phyloP scores from a whole-genome alignment of 2,113 vertebrate genomes.

The Ochotona princeps region DNA sequence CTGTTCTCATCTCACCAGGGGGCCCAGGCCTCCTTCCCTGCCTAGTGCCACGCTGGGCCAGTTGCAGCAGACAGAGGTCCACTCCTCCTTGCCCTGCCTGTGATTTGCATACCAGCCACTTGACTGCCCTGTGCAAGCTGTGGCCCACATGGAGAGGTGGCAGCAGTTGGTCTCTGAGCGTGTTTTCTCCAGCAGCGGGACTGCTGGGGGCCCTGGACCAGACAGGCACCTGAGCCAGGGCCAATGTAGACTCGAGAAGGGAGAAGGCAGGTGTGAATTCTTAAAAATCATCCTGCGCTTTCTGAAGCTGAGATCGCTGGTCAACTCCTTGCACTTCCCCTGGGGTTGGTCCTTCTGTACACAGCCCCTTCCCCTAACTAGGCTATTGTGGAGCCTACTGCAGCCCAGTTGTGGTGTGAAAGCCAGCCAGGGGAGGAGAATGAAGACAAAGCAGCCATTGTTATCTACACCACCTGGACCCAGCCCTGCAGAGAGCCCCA shows the following conservation, averaged over 20 bases:
- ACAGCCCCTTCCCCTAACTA: neutral
- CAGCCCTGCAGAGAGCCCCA: neutral
- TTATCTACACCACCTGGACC: slow-evolving; percentile 8
- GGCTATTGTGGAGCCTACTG: slow-evolving; percentile 30
- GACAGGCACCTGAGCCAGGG: neutral
- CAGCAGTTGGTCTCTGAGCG: neutral
- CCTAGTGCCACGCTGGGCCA: neutral
- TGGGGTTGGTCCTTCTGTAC: neutral
- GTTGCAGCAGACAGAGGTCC: neutral
- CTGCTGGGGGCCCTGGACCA: neutral
- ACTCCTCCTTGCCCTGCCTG: neutral
- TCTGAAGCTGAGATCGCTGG: neutral
- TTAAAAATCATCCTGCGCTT: neutral
- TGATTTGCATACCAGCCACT: no score
- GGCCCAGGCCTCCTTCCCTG: neutral
- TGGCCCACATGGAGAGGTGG: neutral
- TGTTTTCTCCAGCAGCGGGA: neutral
- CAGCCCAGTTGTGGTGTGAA: slow-evolving; percentile 15
- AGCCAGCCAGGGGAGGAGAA: neutral
- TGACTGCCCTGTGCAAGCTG: neutral
- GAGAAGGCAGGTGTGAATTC: neutral
- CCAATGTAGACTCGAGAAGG: neutral
- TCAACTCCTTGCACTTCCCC: neutral
- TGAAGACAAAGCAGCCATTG: slow-evolving; percentile 45
- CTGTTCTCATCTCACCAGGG: neutral